Evolutionary conservation across 2,113 vertebrate species (phyloP), one percentile per base, ranked within the genome.

Genomic region (Oreochromis spilurus): DNA sequence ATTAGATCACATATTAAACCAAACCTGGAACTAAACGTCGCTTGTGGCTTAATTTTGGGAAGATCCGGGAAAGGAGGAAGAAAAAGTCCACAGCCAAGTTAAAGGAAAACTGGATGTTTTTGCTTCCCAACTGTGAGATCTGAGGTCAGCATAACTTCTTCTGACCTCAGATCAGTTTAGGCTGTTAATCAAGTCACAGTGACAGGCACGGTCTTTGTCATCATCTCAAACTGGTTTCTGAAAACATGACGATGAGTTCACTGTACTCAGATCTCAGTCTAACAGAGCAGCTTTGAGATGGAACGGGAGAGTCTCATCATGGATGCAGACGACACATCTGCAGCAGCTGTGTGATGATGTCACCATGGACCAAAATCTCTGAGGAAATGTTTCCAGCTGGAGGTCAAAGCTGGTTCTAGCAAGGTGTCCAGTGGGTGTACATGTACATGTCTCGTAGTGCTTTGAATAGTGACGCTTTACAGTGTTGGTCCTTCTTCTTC

Each of bases 1-100:
- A 84, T 91, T 89, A 36, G 88, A 67, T 94, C 84, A 94, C 78
- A 38, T 79, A 91, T 94, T 93, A 91, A 91, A 89, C 75, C 19
- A 24, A 53, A 79, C 3, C 21, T 6, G 13, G 26, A 77, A 5
- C 57, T 24, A 11, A 17, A 36, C 7, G 2, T 11, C 0, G 43
- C 12, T 60, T 80, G 31, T 12, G 19, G 14, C 9, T 4, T 26
- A 3, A 16, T 65, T 77, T 65, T 31, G 34, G 31, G 34, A 50
- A 89, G 12, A 83, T 54, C 12, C 0, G 7, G 43, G 9, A 55
- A 52, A 54, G 4, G 14, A 21, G n/a, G n/a, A 17, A 26, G 31
- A 43, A 43, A 6, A 16, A 12, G 9, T 75, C 67, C 40, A 48
- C 24, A 1, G 67, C 24, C 6, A 48, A 19, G 43, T 75, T 75